These are phyloP conservation scores for Silvanus unidentatus DNA, from an alignment of 2,888 invertebrate genomes.

Conservation along the genomic window DNA sequence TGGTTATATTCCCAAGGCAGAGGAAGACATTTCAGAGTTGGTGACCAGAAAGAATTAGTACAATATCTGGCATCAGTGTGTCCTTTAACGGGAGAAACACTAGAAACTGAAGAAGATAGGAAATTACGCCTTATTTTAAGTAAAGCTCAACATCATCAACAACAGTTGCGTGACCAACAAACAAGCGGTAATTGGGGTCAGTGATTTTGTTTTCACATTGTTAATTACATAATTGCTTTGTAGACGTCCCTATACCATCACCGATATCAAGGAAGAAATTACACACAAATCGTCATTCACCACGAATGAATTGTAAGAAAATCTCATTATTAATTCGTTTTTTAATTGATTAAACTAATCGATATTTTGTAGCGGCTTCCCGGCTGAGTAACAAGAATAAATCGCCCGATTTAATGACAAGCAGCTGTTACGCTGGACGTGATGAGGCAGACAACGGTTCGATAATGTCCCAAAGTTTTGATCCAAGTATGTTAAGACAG, in stretches of 20 bases:
- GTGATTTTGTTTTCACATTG: constrained; percentile 13
- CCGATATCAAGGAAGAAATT: constrained; percentile 49
- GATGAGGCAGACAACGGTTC: constrained; percentile 33
- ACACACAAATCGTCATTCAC: constrained; percentile 46
- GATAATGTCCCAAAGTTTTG: constrained; percentile 59
- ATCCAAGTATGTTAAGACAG: constrained; percentile 52
- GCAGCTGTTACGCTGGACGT: constrained; percentile 58
- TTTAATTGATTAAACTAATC: background rate
- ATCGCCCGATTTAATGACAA: constrained; percentile 69
- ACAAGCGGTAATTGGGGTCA: constrained; percentile 19
- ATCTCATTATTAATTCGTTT: constrained; percentile 1
- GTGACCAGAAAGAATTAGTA: constrained; percentile 74
- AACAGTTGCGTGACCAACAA: constrained; percentile 65
- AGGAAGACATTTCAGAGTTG: constrained; percentile 79
- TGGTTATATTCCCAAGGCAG: constrained; percentile 94
- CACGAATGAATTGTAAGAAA: constrained; percentile 46
- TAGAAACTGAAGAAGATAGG: constrained; percentile 81
- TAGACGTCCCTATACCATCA: constrained; percentile 45
- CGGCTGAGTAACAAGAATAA: constrained; percentile 45
- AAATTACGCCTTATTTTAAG: constrained; percentile 79
- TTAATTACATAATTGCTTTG: constrained; percentile 12
- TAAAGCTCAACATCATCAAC: constrained; percentile 87
- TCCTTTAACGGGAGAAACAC: constrained; percentile 73
- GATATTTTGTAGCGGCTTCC: constrained; percentile 38
- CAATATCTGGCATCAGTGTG: constrained; percentile 80